A percentile compares a stretch with the other conserved stretches of the same genome.
Conservation (phyloP, 2,113 vertebrate species). For the Stigmatopora argus region DNA sequence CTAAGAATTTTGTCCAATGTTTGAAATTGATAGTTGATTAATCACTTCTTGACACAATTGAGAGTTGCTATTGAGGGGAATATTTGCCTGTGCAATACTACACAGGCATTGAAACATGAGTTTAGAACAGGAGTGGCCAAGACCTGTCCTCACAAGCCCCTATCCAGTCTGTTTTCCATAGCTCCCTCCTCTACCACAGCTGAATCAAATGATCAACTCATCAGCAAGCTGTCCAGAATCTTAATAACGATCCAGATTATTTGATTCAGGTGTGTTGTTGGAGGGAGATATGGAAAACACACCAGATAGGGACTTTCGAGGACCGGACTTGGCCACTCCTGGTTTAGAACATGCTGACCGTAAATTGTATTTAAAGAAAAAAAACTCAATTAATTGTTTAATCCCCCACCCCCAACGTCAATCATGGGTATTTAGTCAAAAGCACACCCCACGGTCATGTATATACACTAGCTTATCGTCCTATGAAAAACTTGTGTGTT, state of each 20-base stretch:
- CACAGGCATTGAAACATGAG: neutral
- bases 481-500: neutral
- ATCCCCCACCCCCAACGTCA: neutral
- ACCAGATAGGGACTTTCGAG: no score
- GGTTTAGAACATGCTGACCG: constrained; percentile 1
- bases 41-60: neutral
- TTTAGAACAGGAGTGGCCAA: neutral
- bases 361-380: neutral
- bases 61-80: neutral
- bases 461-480: constrained; percentile 15
- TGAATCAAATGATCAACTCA: no score
- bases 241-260: no score
- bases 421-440: neutral
- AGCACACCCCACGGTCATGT: neutral
- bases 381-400: neutral
- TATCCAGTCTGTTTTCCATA: no score
- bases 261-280: no score
- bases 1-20: neutral
- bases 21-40: neutral
- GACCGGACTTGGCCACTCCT: no score
- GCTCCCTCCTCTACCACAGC: no score
- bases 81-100: neutral
- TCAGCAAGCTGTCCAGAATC: no score
- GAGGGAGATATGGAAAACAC: no score
- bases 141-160: no score